Evolutionary conservation across 2,797 vertebrate genomes (phyloP).

Genomic region (Neomorphus geoffroyi): DNA sequence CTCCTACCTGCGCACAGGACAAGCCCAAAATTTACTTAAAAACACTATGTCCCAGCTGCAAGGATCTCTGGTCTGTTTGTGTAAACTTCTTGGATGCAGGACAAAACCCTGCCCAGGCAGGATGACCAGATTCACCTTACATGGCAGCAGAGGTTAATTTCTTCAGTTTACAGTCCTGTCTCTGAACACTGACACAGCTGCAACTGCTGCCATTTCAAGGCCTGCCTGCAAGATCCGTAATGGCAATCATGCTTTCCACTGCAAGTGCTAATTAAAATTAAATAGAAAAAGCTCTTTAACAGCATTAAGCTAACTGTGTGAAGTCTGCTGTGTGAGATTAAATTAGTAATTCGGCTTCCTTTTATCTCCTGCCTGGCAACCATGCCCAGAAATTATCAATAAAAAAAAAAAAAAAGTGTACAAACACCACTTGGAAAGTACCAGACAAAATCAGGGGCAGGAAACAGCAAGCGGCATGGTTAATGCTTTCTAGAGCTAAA

Average conservation of each 20-base stretch:
- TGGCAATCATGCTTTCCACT: neutral
- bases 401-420: neutral
- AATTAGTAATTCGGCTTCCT: neutral
- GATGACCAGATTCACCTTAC: fast-evolving
- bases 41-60: fast-evolving
- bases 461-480: neutral
- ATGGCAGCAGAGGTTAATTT: neutral
- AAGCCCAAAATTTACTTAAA: too few species aligned
- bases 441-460: neutral
- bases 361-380: neutral
- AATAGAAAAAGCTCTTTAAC: neutral
- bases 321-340: neutral
- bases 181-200: neutral
- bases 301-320: fast-evolving
- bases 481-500: neutral
- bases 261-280: neutral
- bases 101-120: neutral
- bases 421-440: neutral
- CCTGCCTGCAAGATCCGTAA: neutral
- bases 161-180: neutral
- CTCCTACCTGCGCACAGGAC: too few species aligned
- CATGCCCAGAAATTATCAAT: neutral
- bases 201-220: slow-evolving; percentile 7
- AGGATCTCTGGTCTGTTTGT: fast-evolving
- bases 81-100: neutral